Evolutionary conservation across 2,113 vertebrate genomes (phyloP), one percentile per base, ranked within the genome.

Genomic region (Psilopsiagon aymara): DNA sequence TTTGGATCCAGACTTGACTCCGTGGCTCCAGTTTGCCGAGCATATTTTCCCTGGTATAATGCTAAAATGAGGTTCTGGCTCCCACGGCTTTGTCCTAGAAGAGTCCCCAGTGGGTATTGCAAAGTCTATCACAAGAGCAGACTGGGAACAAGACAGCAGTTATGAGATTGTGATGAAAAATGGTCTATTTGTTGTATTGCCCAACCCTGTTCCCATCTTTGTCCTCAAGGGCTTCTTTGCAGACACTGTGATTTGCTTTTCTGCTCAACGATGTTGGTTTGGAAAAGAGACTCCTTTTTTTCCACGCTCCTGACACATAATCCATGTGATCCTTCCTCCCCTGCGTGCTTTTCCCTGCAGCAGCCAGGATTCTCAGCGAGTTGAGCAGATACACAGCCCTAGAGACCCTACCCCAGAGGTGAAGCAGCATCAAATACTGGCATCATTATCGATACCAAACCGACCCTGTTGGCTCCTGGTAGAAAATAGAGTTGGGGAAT

Each of bases 131-230:
- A 64, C 9, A 39, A 66, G 86, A 91, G 81, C 75, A 86, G 66
- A 25, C 77, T 43, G 75, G 75, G 67, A 93, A 90, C 82, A 73
- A 93, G 82, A 71, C 67, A 39, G 79, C 53, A 80, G 77, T 95
- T 90, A 96, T 95, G 91, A 97, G 92, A 52, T 92, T 35, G 94
- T 92, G 96, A 94, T 97, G 95, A 96, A 95, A 97, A 96, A 86
- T 3, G 49, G 49, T 85, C 82, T 64, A 43, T 82, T 87, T 76
- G 89, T 68, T 86, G 43, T 28, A 8, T 94, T 92, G 92, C 94
- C 89, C 94, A 95, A 82, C 55, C 82, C 63, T 71, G 76, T 86
- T 96, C 92, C 86, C 90, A 87, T 86, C 93, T 41, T 31, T 88
- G 81, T 91, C 90, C 94, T 80, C 66, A 93, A 95, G 92, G 92